Evolutionary conservation across 1,140 invertebrate species (phyloP), one percentile per base, ranked within the genome.

Genomic region (Calycopis cecrops): DNA sequence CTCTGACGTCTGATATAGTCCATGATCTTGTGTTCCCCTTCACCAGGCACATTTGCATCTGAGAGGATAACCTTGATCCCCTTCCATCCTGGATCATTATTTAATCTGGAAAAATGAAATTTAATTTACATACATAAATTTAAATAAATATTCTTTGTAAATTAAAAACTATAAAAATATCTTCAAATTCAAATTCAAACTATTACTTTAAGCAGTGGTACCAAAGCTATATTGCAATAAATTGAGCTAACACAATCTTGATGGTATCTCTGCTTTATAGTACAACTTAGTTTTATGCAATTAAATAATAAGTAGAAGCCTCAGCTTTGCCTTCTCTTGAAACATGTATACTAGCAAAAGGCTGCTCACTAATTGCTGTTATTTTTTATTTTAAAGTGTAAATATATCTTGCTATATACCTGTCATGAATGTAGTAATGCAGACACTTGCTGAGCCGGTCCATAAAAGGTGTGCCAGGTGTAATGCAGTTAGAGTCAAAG

Each of bases 11-110:
- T 90, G 64, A 99, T 98, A 82, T 93, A 99, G 88, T 99, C 98
- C 98, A 99, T 99, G 67, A 99, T 99, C 89, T 99, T 99, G 76
- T 99, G 98, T 88, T 99, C 98, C 16, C 98, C 98, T 89, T 99
- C 98, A 14, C 98, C 98, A 10, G 98, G 98, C 8, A 98, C 97
- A 91, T 98, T 99, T 1, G 99, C 98, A 90, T 99, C 98, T 9
- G 98, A 99, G 11, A 99, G 89, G 67, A 99, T 98, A 0, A 99
- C 95, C 87, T 98, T 97, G 53, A 99, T 94, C 37, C 94, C 92
- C 72, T 92, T 93, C 98, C 98, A 99, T 0, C 96, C 98, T 21
- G 97, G 95, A 87, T 99, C 96, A 85, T 91, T 98, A 76, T 98
- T 99, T 57, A 99, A 88, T 71, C 95, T 89, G 60, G 8, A 56